Base-by-base conservation (phyloP, 2,113 vertebrate genomes). In the Gymnocephalus cernua region DNA sequence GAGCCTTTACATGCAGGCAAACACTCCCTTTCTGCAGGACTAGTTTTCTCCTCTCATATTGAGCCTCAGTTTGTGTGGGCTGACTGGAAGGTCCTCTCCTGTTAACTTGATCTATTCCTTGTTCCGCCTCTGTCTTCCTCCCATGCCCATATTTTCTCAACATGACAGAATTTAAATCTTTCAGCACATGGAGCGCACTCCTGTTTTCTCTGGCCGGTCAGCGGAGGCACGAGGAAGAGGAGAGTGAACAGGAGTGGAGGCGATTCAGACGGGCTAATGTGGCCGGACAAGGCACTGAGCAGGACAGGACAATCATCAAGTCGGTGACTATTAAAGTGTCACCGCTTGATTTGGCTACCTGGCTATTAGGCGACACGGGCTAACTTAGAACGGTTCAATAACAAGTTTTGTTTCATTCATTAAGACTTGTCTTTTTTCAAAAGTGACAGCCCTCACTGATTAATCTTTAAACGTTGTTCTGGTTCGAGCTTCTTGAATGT, bases 111-210 rank as follows among this genome's bases (percentile, higher is more conserved):
- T 93, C 92, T 81, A 85, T 91, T 89, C 88, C 88, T 91, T 45
- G 89, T 88, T 91, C 80, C 80, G 81, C 85, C 88, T 90, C 83
- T 35, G 82, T 90, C 90, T 91, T 91, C 89, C 91, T 91, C 91
- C 84, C 18, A 77, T 79, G 73, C 91, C 92, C 87, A 86, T 91
- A 92, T 94, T 95, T 93, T 92, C 90, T 92, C 86, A 87, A 91
- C 89, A 88, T 92, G 94, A 94, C 93, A 93, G 91, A 89, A 88
- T 89, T 91, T 91, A 94, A 95, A 93, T 93, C 91, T 92, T 95
- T 94, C 91, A 93, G 93, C 93, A 94, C 93, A 95, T 91, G 91
- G 93, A 92, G 89, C 78, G 29, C 80, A 87, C 80, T 84, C n/a
- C 84, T 93, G 89, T 94, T 93, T 95, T 93, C 92, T 94, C 93